phyloP scores from a whole-genome alignment of 2,797 vertebrate genomes.

The Furcifer pardalis region DNA sequence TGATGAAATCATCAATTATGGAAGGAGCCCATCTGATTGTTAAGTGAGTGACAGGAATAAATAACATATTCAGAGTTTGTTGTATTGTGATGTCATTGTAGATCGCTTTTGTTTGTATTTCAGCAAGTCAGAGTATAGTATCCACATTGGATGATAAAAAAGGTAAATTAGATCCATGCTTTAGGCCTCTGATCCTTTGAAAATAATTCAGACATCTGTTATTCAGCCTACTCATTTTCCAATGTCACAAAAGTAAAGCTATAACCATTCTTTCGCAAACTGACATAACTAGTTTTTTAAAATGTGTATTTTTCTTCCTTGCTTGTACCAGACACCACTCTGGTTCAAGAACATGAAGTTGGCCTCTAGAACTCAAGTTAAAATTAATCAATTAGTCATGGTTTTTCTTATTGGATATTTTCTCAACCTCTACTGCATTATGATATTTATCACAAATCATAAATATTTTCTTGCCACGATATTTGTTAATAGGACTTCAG shows the following conservation, averaged over 20 bases:
- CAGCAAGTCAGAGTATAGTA: slow-evolving; percentile 50
- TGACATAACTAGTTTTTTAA: slow-evolving; percentile 23
- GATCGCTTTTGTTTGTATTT: slow-evolving; percentile 54
- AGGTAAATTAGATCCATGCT: slow-evolving; percentile 37
- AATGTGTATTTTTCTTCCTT: fast-evolving
- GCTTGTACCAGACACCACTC: not conserved
- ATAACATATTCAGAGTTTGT: not conserved
- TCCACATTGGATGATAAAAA: slow-evolving; percentile 45
- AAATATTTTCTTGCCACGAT: slow-evolving; percentile 26
- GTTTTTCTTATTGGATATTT: not conserved
- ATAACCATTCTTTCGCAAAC: not conserved
- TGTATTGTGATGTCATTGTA: slow-evolving; percentile 23
- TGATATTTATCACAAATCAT: slow-evolving; percentile 13
- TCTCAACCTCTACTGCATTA: slow-evolving; percentile 23
- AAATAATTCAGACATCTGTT: slow-evolving; percentile 10
- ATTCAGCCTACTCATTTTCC: not conserved
- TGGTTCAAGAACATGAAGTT: not conserved
- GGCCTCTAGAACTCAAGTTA: not conserved
- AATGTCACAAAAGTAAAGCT: not conserved
- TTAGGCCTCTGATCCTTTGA: slow-evolving; percentile 27
- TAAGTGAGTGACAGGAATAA: slow-evolving; percentile 49
- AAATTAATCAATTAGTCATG: not conserved
- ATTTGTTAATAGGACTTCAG: not conserved
- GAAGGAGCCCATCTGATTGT: slow-evolving; percentile 37
- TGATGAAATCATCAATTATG: slow-evolving; percentile 56